Evolutionary conservation across 1,140 invertebrate genomes (phyloP), one percentile per base, ranked within the genome.

Genomic region (Drosophila albomicans): DNA sequence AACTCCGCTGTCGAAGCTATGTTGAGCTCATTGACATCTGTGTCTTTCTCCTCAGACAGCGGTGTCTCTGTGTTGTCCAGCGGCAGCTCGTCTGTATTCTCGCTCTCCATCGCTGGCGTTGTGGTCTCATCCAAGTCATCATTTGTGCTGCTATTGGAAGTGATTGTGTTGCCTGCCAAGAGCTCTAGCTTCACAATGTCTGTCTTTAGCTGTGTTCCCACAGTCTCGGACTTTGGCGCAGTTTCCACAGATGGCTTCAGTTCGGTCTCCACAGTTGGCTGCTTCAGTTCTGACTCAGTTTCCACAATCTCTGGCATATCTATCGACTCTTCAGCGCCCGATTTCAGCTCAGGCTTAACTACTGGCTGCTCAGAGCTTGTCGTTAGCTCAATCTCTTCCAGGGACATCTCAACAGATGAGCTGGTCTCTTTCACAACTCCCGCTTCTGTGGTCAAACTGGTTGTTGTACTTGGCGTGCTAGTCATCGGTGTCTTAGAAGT

Each of bases 401-500:
- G n/a, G 41, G 11, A 13, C 3, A 6, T 49, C 30, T 54, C 54
- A 11, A n/a, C 58, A 7, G 46, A 51, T 51, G 49, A 46, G 11
- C 32, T 41, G 10, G 32, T 25, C 20, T 20, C 51, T 28, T 54
- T 10, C 4, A 15, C 20, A 15, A 62, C 28, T 6, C 48, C 25
- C 0, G 41, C 48, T 48, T 52, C 67, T 5, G 67, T 61, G 32
- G 57, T 30, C 13, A 8, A 13, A n/a, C 4, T 58, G 8, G 48
- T 13, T 11, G 15, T 41, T 13, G 11, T 32, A n/a, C 11, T 38
- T n/a, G 52, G 2, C 13, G 52, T 56, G 6, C 5, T 11, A 25
- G 20, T 25, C 20, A 25, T 25, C 20, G 20, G 3, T 25, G 20
- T 25, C 7, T 3, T 38, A 4, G 35, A 25, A n/a, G 48, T 57